Evolutionary conservation across 2,888 invertebrate genomes (phyloP).

Genomic region (Candidula unifasciata): DNA sequence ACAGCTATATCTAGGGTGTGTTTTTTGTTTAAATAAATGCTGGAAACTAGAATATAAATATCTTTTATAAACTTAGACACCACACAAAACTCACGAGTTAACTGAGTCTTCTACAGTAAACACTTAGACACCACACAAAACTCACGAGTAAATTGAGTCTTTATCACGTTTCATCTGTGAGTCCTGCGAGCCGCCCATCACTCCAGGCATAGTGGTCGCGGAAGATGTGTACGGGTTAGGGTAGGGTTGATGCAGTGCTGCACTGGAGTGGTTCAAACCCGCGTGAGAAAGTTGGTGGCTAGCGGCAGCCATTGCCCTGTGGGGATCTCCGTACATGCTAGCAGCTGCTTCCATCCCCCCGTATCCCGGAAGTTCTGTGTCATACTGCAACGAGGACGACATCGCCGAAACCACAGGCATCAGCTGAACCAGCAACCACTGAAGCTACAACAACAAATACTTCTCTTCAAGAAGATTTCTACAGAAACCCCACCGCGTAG

Average conservation of each 20-base stretch:
- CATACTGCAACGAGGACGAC: slow-evolving; percentile 66
- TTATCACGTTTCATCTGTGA: slow-evolving; percentile 89
- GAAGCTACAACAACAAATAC: slow-evolving; percentile 26
- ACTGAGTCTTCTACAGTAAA: slow-evolving; percentile 89
- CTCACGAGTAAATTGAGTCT: slow-evolving; percentile 99
- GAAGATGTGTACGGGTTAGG: slow-evolving; percentile 63
- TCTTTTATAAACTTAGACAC: not conserved
- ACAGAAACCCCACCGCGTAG: no score
- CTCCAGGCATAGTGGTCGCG: slow-evolving; percentile 57
- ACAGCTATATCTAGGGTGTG: no score
- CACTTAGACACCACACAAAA: slow-evolving; percentile 44
- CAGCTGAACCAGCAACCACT: slow-evolving; percentile 21
- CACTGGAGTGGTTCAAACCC: slow-evolving; percentile 63
- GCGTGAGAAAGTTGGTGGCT: slow-evolving; percentile 63
- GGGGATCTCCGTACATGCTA: slow-evolving; percentile 70
- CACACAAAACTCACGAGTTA: slow-evolving; percentile 90
- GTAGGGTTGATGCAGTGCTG: slow-evolving; percentile 68
- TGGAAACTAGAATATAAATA: not conserved
- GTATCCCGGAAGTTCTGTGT: slow-evolving; percentile 72
- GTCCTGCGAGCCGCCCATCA: slow-evolving; percentile 70
- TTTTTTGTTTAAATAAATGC: no score
- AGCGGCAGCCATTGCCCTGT: slow-evolving; percentile 64
- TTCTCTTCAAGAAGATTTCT: not conserved
- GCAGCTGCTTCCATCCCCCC: slow-evolving; percentile 63
- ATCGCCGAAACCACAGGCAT: slow-evolving; percentile 50